Conservation (phyloP, 2,888 invertebrate genomes). For the Microctonus aethiopoides region DNA sequence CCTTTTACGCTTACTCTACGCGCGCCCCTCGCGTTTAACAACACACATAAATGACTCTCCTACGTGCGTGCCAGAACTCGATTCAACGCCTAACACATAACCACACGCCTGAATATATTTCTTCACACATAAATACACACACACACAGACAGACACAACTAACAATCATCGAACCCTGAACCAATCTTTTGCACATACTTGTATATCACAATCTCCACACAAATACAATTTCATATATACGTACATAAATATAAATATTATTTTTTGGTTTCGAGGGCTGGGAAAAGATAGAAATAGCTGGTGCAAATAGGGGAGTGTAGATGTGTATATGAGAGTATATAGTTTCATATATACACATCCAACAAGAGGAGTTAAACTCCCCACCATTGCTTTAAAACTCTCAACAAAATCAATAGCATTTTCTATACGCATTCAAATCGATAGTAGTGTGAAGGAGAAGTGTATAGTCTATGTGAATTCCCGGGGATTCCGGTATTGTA, state of each 20-base stretch:
- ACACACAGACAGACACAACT: neutral
- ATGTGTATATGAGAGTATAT: no score
- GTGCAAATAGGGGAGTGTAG: neutral
- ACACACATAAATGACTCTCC: slow-evolving; percentile 43
- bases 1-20: slow-evolving; percentile 53
- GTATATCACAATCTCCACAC: neutral
- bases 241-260: no score
- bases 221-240: neutral
- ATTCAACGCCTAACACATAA: slow-evolving; percentile 1
- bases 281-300: slow-evolving; percentile 1
- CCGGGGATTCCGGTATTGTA: neutral
- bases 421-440: slow-evolving; percentile 57
- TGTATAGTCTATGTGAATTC: slow-evolving; percentile 21
- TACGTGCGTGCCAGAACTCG: slow-evolving; percentile 24
- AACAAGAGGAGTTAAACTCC: neutral
- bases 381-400: slow-evolving; percentile 11
- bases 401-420: slow-evolving; percentile 56
- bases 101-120: neutral
- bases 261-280: neutral
- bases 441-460: slow-evolving; percentile 50
- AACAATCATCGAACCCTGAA: slow-evolving; percentile 11
- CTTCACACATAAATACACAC: no score
- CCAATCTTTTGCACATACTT: neutral
- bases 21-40: slow-evolving; percentile 42
- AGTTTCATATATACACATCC: no score